These are phyloP conservation scores for Ariolimax columbianus DNA, from an alignment of 2,888 invertebrate species.

Conservation along the genomic window DNA sequence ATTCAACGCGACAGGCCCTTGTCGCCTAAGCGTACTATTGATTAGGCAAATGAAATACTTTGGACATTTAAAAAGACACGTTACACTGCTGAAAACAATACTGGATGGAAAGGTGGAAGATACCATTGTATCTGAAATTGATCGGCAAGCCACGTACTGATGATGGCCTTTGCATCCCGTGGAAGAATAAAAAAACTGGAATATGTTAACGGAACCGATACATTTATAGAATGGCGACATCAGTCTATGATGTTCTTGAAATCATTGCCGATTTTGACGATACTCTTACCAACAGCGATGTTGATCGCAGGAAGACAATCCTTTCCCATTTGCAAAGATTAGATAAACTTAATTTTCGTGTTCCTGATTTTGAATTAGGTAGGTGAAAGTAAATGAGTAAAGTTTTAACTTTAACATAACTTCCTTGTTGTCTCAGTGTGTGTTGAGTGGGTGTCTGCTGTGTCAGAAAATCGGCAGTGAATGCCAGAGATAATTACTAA, in stretches of 20 bases:
- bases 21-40: too few relatives aligned
- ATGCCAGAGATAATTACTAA: background rate
- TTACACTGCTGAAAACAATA: too few relatives aligned
- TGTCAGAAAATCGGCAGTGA: too few relatives aligned
- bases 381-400: background rate
- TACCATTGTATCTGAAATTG: too few relatives aligned
- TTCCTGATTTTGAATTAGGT: conserved; percentile 52
- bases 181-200: background rate
- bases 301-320: conserved; percentile 15
- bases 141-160: too few relatives aligned
- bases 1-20: too few relatives aligned
- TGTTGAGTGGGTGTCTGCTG: background rate
- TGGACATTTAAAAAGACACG: too few relatives aligned
- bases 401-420: background rate
- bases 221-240: conserved; percentile 8
- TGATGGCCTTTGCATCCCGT: too few relatives aligned
- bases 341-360: conserved; percentile 36
- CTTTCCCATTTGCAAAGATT: conserved; percentile 34
- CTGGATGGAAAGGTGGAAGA: too few relatives aligned
- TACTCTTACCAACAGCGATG: background rate
- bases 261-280: conserved; percentile 47
- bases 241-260: conserved; percentile 28
- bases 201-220: background rate
- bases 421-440: background rate
- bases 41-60: too few relatives aligned